Conservation (phyloP, 2,797 vertebrate genomes). For the Echiichthys vipera region DNA sequence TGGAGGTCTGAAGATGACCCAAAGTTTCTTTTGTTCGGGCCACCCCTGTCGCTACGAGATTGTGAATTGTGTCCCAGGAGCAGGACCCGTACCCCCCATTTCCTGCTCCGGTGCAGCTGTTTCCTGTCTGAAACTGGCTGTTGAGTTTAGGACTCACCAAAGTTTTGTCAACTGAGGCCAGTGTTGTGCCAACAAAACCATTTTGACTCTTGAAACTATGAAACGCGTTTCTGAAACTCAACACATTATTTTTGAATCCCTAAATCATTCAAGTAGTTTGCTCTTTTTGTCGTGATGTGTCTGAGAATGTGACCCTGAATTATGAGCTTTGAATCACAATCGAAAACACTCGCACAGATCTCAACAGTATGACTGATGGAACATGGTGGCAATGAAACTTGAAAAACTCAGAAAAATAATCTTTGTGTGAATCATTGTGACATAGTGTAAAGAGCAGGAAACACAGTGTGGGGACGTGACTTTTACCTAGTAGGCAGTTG, state of each 20-base stretch:
- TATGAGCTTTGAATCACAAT: conserved; percentile 14
- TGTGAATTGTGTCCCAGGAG: conserved; percentile 81
- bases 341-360: neutral
- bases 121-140: conserved; percentile 86
- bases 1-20: conserved; percentile 76
- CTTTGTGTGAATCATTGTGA: no score
- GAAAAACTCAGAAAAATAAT: neutral
- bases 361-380: conserved; percentile 2
- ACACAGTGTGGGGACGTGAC: no score
- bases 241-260: conserved; percentile 32
- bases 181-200: conserved; percentile 39
- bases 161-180: conserved; percentile 53
- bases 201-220: conserved; percentile 51
- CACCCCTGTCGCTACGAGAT: conserved; percentile 70
- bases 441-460: no score
- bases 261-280: conserved; percentile 31
- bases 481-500: no score
- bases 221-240: conserved; percentile 49
- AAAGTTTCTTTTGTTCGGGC: conserved; percentile 77
- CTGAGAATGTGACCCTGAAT: neutral
- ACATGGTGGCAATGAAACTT: conserved; percentile 3
- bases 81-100: conserved; percentile 71
- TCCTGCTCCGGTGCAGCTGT: conserved; percentile 85
- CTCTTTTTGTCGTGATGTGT: conserved; percentile 18
- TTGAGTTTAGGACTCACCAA: conserved; percentile 71